phyloP scores from a whole-genome alignment of 1,140 invertebrate genomes.

The Trichoplusia ni region DNA sequence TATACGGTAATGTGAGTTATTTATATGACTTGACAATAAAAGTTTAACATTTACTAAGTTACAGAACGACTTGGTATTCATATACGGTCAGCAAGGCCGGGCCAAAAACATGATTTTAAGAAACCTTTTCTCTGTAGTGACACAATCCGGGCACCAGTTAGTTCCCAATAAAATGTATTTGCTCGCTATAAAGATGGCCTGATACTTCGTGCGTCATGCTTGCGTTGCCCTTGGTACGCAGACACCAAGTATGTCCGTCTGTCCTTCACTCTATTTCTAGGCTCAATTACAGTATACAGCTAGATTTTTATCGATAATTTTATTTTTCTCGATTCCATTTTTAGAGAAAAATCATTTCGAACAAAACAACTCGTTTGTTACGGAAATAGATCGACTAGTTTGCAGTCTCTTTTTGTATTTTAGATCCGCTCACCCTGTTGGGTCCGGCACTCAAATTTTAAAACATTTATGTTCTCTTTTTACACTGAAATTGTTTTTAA shows the following conservation, averaged over 20 bases:
- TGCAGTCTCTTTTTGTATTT: no score
- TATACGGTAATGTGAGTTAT: no score
- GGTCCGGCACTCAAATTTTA: background rate
- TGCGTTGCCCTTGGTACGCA: slow-evolving; percentile 13
- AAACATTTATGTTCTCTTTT: slow-evolving; percentile 11
- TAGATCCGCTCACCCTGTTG: background rate
- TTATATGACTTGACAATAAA: no score
- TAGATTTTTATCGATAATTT: background rate
- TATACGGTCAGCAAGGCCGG: background rate
- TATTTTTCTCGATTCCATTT: background rate
- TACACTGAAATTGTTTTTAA: slow-evolving; percentile 16
- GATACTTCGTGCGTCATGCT: slow-evolving; percentile 13
- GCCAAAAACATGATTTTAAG: slow-evolving; percentile 19
- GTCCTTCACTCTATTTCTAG: slow-evolving; percentile 13
- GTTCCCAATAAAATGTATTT: slow-evolving; percentile 18
- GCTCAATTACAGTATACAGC: background rate
- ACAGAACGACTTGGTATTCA: slow-evolving; percentile 25
- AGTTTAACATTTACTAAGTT: no score
- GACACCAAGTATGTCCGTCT: background rate
- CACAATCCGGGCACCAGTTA: no score
- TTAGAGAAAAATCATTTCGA: background rate
- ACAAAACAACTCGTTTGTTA: background rate
- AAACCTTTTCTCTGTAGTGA: slow-evolving; percentile 20
- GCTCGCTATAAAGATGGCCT: background rate
- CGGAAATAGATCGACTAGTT: no score